These are phyloP conservation scores for Glyphotaelius pellucidus DNA, from an alignment of 2,888 invertebrate species.

Conservation along the genomic window DNA sequence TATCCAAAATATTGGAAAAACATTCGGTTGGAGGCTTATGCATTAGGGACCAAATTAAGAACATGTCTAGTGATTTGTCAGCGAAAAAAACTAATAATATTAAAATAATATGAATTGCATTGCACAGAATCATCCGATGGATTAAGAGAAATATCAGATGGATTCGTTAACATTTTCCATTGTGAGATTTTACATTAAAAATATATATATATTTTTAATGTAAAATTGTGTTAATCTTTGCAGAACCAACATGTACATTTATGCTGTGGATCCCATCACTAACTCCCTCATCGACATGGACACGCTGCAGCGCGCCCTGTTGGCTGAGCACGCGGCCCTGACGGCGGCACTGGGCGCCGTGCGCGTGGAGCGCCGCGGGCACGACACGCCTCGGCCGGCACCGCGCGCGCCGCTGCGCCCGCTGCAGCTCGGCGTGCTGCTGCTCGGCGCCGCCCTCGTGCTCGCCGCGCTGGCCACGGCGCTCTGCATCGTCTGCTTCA, in stretches of 20 bases:
- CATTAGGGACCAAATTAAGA: no score
- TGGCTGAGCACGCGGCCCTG: constrained; percentile 79
- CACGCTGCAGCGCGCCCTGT: constrained; percentile 84
- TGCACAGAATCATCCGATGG: no score
- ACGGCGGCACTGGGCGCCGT: constrained; percentile 82
- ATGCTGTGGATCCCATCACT: constrained; percentile 89
- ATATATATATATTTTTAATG: background rate
- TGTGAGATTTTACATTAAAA: background rate
- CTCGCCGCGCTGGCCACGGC: constrained; percentile 89
- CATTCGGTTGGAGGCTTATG: no score
- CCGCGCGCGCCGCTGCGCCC: constrained; percentile 76
- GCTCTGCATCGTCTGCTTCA: constrained; percentile 85
- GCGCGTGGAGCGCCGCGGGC: constrained; percentile 78
- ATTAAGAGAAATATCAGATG: no score
- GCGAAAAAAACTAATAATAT: no score
- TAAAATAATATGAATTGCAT: no score
- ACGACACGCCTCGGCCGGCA: background rate
- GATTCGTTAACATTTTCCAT: no score
- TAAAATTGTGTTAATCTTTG: constrained; percentile 68
- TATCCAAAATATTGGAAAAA: no score
- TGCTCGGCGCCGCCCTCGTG: constrained; percentile 88
- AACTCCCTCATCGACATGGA: constrained; percentile 91
- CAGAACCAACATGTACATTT: constrained; percentile 91
- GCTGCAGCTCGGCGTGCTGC: constrained; percentile 88
- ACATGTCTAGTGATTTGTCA: no score